Evolutionary conservation across 2,113 vertebrate genomes (phyloP).

Genomic region (Catagonus wagneri): DNA sequence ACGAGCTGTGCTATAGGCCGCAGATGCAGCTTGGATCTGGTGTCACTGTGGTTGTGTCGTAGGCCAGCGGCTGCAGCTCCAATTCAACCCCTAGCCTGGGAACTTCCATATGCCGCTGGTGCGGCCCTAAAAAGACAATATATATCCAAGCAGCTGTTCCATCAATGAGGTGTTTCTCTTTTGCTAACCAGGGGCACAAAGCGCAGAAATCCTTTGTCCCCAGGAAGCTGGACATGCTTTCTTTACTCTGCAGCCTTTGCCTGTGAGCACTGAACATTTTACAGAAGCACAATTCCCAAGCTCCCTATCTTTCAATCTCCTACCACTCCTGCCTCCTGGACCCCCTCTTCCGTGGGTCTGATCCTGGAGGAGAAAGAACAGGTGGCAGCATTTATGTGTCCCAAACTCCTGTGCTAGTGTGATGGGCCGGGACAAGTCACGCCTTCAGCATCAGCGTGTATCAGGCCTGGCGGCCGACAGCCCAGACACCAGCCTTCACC

Average conservation of each 20-base stretch:
- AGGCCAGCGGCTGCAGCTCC: too few species aligned
- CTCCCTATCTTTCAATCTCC: not conserved
- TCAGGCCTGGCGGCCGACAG: not conserved
- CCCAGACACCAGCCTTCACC: too few species aligned
- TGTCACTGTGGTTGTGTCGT: too few species aligned
- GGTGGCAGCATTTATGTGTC: accelerated
- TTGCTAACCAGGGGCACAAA: not conserved
- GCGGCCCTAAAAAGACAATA: too few species aligned
- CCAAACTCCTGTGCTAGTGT: not conserved
- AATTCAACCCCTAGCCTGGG: too few species aligned
- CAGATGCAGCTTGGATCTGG: too few species aligned
- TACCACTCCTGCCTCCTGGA: accelerated
- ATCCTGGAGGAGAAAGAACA: not conserved
- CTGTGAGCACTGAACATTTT: not conserved
- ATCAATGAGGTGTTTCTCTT: not conserved
- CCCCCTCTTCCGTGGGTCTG: not conserved
- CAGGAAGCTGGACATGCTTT: not conserved
- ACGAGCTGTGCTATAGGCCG: too few species aligned
- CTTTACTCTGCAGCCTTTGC: not conserved
- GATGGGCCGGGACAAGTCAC: too few species aligned
- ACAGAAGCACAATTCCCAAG: not conserved
- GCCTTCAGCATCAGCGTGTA: accelerated
- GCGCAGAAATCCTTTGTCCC: not conserved
- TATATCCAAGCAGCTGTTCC: not conserved
- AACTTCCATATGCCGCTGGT: too few species aligned